A percentile compares a stretch with the other conserved stretches of the same genome.
phyloP scores from a whole-genome alignment of 2,797 vertebrate species.

The Falco berigora region DNA sequence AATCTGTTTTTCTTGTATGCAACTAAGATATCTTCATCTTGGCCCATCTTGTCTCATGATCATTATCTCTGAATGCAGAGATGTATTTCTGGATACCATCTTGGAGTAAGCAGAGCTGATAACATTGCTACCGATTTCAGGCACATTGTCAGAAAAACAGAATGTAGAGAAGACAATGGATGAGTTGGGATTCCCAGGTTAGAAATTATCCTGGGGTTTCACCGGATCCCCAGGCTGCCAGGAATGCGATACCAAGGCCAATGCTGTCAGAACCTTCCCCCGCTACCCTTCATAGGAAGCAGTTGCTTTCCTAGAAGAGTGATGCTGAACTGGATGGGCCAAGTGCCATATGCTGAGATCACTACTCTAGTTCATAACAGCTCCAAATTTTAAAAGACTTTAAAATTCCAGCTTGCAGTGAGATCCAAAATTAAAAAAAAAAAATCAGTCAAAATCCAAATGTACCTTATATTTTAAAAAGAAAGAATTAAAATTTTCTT shows the following conservation, averaged over 20 bases:
- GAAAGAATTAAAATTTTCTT: neutral
- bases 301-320: neutral
- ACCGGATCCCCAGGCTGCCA: neutral
- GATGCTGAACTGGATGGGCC: neutral
- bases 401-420: neutral
- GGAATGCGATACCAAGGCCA: neutral
- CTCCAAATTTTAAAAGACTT: neutral
- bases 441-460: neutral
- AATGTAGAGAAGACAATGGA: neutral
- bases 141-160: neutral
- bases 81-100: conserved; percentile 22
- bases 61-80: neutral
- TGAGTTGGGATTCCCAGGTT: neutral
- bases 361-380: neutral
- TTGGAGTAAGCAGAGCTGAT: neutral
- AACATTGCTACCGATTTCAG: neutral
- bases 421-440: neutral
- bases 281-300: neutral
- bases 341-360: neutral
- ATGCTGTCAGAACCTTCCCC: neutral
- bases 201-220: neutral
- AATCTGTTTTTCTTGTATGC: conserved; percentile 18
- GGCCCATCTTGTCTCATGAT: conserved; percentile 24
- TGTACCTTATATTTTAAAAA: neutral
- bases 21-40: conserved; percentile 20